Conservation (phyloP, 2,113 vertebrate species). For the Terrapene triunguis region DNA sequence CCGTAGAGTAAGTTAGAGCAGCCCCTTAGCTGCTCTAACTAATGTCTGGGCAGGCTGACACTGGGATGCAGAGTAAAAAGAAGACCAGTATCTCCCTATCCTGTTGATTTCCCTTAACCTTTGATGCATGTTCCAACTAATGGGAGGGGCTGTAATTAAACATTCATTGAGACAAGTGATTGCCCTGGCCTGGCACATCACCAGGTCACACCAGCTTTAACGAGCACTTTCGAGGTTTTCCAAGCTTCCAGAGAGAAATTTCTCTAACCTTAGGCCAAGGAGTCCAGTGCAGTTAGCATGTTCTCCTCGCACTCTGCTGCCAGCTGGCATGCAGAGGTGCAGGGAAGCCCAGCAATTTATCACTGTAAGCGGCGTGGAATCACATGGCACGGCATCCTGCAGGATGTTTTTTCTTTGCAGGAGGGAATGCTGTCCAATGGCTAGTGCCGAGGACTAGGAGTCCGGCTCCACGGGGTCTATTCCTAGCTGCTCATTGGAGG, state of each 20-base stretch:
- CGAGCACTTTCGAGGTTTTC: neutral
- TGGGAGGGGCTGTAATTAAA: neutral
- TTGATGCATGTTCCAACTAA: neutral
- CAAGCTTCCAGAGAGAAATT: neutral
- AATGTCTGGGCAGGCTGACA: neutral
- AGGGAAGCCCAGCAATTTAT: neutral
- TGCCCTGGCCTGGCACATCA: neutral
- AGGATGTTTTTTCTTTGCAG: neutral
- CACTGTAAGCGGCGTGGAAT: neutral
- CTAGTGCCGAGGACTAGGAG: neutral
- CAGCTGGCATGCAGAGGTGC: slow-evolving; percentile 29
- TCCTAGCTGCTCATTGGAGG: slow-evolving; percentile 5
- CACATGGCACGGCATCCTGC: rapidly evolving
- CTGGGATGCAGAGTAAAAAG: neutral
- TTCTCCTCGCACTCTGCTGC: rapidly evolving
- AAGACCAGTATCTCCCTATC: neutral
- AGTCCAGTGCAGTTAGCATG: neutral
- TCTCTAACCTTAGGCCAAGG: neutral
- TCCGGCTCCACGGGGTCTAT: slow-evolving; percentile 56
- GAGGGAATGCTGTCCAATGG: neutral
- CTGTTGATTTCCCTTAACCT: neutral
- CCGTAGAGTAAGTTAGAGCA: rapidly evolving
- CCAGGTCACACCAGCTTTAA: neutral
- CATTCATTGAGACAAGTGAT: neutral
- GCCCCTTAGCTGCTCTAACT: neutral